A percentile compares a stretch with the other conserved stretches of the same genome.
Conservation (phyloP, 23 tunicate genomes). For the Styela clava region DNA sequence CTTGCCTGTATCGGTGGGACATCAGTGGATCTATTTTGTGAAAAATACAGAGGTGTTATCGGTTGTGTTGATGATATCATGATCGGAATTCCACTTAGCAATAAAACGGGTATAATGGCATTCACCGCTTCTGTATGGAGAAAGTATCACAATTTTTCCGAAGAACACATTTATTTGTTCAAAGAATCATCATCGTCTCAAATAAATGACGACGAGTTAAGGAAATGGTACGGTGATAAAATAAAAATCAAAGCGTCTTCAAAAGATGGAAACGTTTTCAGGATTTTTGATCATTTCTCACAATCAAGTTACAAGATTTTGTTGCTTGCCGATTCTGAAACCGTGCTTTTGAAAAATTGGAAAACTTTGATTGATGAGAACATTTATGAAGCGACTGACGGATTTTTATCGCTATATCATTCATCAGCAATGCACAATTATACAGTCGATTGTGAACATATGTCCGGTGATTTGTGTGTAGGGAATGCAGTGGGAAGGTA, state of each 20-base stretch:
- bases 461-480: background rate
- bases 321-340: background rate
- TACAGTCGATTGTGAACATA: background rate
- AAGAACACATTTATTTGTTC: background rate
- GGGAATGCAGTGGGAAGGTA: background rate
- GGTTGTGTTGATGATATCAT: background rate
- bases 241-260: background rate
- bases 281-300: background rate
- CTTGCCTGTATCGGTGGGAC: background rate
- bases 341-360: background rate
- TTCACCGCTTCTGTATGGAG: background rate
- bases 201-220: background rate
- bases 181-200: background rate
- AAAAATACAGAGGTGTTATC: background rate
- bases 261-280: background rate
- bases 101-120: background rate
- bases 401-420: constrained; percentile 17
- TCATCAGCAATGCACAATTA: constrained; percentile 10
- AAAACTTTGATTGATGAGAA: background rate
- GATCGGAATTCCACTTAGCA: background rate
- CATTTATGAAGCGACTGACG: background rate
- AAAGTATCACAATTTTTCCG: background rate
- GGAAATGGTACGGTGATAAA: background rate
- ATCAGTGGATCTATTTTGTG: background rate
- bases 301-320: background rate